Base-by-base conservation (phyloP, 2,113 vertebrate genomes). In the Turnix velox region DNA sequence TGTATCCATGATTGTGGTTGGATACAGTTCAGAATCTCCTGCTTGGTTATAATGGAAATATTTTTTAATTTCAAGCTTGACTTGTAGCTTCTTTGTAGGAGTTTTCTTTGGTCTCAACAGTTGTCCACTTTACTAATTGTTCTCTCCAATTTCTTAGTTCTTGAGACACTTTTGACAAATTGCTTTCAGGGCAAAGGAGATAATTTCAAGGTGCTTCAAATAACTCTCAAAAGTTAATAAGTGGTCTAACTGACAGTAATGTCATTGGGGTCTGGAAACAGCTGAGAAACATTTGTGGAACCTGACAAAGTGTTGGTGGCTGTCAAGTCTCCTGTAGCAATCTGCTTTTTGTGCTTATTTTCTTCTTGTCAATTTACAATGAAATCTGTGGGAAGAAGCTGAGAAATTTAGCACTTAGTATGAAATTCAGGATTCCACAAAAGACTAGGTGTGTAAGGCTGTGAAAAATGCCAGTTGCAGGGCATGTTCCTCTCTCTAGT, bases 171-270 rank as follows among this genome's bases (percentile, higher is more conserved):
- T 83, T 42, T 83, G 72, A 62, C 46, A 86, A 84, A 77, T 77
- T 85, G 55, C 35, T 90, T 90, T 88, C 72, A 80, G 46, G 72
- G 20, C 42, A 82, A 83, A 92, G 55, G 75, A 92, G 76, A 40
- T 92, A 80, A 92, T 88, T 92, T 85, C 80, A 88, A 90, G 55
- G 71, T 84, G 14, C 42, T 90, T 93, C 42, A 80, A 82, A 81
- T 73, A 85, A 73, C 66, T 33, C 89, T 82, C 20, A 14, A 10
- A 94, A 80, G 79, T 80, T 88, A 94, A 43, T 94, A 69, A 69
- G 35, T 67, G 87, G 19, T 69, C 42, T 88, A 67, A 90, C 72
- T 76, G 63, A 46, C 59, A 91, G 74, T 88, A 35, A 37, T 54
- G 33, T 49, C 77, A 71, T 1, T 91, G 46, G 15, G 39, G 30